phyloP scores from a whole-genome alignment of 2,113 vertebrate genomes.

The Dipodomys merriami region DNA sequence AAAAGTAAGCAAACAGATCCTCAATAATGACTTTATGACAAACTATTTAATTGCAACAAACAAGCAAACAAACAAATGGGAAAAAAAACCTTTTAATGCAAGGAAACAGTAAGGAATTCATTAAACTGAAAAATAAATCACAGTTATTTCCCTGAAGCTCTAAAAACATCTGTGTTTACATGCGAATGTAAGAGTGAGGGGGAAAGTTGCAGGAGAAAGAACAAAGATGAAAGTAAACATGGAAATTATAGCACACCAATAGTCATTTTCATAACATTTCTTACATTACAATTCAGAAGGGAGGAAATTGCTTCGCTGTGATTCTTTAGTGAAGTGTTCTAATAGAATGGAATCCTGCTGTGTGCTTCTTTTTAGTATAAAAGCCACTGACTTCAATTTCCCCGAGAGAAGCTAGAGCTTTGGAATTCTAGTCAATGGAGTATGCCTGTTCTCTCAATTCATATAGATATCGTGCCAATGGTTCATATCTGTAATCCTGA shows the following conservation, averaged over 20 bases:
- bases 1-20: not conserved
- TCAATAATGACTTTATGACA: conserved; percentile 25
- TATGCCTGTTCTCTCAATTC: not conserved
- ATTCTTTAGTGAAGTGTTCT: conserved; percentile 30
- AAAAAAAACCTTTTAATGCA: not conserved
- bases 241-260: conserved; percentile 14
- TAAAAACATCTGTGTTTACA: not conserved
- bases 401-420: conserved; percentile 14
- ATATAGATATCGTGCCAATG: not conserved
- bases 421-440: not conserved
- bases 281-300: not conserved
- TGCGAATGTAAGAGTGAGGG: not conserved
- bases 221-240: conserved; percentile 13
- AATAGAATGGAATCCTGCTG: not conserved
- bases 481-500: too few species aligned
- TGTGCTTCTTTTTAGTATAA: not conserved
- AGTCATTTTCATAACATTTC: conserved; percentile 46
- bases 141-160: not conserved
- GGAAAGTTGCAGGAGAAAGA: conserved; percentile 30
- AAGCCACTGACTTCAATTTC: conserved; percentile 23
- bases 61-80: not conserved
- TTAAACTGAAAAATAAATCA: conserved; percentile 29
- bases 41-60: not conserved
- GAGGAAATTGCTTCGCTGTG: not conserved
- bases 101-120: conserved; percentile 11